These are phyloP conservation scores for Rhinoraja longicauda DNA, from an alignment of 2,797 vertebrate genomes.

Conservation along the genomic window DNA sequence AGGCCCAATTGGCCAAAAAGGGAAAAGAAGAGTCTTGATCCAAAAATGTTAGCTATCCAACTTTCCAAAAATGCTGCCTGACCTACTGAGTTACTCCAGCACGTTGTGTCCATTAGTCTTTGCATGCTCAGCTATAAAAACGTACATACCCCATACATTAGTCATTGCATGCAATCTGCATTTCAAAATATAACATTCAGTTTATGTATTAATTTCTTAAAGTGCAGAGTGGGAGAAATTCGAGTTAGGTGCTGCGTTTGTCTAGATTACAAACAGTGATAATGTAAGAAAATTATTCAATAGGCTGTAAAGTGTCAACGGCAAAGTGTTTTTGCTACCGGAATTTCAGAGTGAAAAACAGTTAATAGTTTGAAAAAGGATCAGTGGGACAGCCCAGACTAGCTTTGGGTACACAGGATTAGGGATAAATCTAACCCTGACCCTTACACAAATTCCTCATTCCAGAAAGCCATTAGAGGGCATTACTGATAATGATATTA, in stretches of 20 bases:
- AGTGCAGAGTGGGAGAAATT: not conserved
- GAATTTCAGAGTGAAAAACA: not conserved
- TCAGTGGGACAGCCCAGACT: not conserved
- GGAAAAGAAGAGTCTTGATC: no score
- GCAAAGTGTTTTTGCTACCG: not conserved
- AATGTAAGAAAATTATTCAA: not conserved
- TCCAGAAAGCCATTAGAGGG: not conserved
- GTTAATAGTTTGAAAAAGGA: not conserved
- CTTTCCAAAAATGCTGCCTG: no score
- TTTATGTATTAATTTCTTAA: not conserved
- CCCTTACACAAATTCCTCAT: not conserved
- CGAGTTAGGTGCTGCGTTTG: not conserved
- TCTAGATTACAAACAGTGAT: not conserved
- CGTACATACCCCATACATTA: not conserved
- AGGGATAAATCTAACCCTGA: not conserved
- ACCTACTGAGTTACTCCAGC: no score
- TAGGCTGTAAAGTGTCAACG: not conserved
- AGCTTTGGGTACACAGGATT: not conserved
- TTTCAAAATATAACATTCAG: not conserved
- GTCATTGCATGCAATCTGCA: not conserved
- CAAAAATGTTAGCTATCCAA: no score
- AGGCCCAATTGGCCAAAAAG: no score
- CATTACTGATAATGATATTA: not conserved
- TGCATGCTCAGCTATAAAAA: slow-evolving; percentile 18
- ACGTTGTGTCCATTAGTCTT: not conserved